Conservation (phyloP, 2,113 vertebrate species). For the Hemiscyllium ocellatum region DNA sequence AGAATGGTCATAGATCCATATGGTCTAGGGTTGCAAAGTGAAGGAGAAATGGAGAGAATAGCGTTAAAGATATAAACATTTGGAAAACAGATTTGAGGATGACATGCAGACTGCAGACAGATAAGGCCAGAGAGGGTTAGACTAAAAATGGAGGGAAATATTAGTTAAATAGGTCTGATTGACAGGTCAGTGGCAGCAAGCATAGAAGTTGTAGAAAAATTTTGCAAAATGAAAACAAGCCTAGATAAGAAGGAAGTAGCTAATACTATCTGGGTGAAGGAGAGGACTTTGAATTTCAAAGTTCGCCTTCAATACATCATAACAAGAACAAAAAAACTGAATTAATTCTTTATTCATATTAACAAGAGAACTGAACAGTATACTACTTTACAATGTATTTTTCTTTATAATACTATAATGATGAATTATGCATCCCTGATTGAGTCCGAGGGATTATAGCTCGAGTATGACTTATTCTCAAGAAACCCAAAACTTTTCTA, state of each 20-base stretch:
- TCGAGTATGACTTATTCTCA: background rate
- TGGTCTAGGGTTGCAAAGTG: background rate
- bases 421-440: background rate
- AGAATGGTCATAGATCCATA: background rate
- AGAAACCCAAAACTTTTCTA: background rate
- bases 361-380: background rate
- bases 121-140: background rate
- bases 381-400: background rate
- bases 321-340: background rate
- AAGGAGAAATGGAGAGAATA: background rate
- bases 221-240: background rate
- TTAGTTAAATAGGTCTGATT: background rate
- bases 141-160: background rate
- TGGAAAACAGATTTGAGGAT: background rate
- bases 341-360: background rate
- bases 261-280: background rate
- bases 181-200: background rate
- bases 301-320: background rate
- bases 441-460: background rate
- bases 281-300: background rate
- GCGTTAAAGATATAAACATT: background rate
- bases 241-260: background rate
- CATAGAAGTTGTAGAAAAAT: background rate
- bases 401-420: background rate
- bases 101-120: background rate